Percentiles rank a stretch among this genome's conserved stretches.
Conservation (phyloP, 2,113 vertebrate genomes). For the Lathamus discolor region DNA sequence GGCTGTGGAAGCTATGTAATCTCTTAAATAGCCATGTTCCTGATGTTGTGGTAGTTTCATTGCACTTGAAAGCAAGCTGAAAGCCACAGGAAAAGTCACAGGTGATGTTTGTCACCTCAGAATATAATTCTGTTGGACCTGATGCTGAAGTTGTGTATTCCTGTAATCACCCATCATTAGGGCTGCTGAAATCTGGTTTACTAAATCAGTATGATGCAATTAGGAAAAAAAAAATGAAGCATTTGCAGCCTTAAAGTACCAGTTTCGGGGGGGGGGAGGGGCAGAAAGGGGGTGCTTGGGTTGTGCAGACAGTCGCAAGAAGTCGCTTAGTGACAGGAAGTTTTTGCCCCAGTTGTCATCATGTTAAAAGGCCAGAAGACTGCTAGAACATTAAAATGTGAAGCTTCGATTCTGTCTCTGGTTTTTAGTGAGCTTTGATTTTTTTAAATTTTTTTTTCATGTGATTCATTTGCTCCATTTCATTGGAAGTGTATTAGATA, state of each 20-base stretch:
- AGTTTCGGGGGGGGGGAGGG: neutral
- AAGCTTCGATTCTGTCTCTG: neutral
- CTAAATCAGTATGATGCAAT: neutral
- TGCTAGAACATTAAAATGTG: neutral
- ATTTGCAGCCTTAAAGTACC: neutral
- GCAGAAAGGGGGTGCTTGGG: neutral
- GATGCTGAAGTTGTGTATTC: neutral
- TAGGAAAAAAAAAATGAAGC: neutral
- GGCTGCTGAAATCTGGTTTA: neutral
- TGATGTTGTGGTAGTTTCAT: neutral
- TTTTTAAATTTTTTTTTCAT: neutral
- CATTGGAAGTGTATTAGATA: neutral
- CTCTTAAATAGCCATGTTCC: neutral
- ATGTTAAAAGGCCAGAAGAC: neutral
- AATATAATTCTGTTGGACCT: neutral
- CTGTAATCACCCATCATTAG: neutral
- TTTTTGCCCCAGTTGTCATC: neutral
- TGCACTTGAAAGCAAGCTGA: neutral
- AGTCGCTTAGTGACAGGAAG: neutral
- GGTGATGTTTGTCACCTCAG: neutral
- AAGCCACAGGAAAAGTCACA: neutral
- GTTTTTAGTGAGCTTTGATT: neutral
- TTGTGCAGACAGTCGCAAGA: neutral
- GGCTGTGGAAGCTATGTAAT: neutral
- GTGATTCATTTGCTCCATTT: neutral